Conservation (phyloP, 2,888 invertebrate genomes). For the Troides aeacus region DNA sequence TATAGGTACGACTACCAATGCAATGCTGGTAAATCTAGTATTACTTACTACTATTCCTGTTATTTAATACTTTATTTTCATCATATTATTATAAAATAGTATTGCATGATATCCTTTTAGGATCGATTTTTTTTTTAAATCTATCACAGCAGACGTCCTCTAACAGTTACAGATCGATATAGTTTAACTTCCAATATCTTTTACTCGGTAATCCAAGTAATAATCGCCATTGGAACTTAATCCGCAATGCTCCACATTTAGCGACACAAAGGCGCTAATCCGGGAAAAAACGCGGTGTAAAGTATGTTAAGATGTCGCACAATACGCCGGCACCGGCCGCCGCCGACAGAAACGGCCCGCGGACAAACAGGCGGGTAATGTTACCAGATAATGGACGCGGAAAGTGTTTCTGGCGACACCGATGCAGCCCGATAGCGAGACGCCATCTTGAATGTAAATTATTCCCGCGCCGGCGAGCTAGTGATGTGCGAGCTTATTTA, state of each 20-base stretch:
- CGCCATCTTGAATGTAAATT: conserved; percentile 30
- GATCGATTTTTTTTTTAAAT: too few species aligned
- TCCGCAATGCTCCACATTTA: conserved; percentile 30
- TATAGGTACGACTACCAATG: too few species aligned
- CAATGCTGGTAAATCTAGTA: too few species aligned
- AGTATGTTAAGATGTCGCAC: conserved; percentile 27
- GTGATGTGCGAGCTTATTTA: conserved; percentile 3
- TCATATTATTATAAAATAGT: too few species aligned
- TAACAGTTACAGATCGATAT: too few species aligned
- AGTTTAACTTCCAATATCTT: too few species aligned
- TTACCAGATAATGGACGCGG: conserved; percentile 56
- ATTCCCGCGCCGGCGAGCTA: conserved; percentile 21
- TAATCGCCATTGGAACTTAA: conserved; percentile 9
- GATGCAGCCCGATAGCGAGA: conserved; percentile 47
- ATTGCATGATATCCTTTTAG: too few species aligned
- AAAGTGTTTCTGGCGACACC: conserved; percentile 60
- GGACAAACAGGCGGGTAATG: conserved; percentile 47
- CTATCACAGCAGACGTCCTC: too few species aligned
- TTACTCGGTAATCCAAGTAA: too few species aligned
- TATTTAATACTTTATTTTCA: too few species aligned
- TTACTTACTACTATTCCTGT: too few species aligned
- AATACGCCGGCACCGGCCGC: conserved; percentile 29
- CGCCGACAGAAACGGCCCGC: conserved; percentile 33
- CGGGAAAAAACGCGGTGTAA: conserved; percentile 25
- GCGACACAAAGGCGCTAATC: conserved; percentile 34